Conservation (phyloP, 2,113 vertebrate species). For the Atractosteus spatula region DNA sequence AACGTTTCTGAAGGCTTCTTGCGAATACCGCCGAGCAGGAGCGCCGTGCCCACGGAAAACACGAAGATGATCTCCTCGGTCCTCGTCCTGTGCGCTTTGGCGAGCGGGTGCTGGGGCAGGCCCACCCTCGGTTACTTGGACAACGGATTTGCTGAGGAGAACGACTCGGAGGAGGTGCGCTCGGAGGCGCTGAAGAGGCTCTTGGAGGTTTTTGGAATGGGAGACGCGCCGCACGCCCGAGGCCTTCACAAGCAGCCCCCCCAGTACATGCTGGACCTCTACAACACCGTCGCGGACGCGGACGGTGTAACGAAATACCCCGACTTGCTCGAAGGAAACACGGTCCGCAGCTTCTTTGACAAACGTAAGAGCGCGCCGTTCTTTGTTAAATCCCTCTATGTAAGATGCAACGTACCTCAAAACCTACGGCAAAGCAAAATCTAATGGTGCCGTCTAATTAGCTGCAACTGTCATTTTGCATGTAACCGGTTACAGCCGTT, state of each 20-base stretch:
- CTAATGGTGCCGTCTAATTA: no score
- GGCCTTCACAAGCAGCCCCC: slow-evolving; percentile 70
- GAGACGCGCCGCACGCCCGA: slow-evolving; percentile 66
- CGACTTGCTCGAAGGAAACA: slow-evolving; percentile 78
- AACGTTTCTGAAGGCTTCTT: slow-evolving; percentile 6
- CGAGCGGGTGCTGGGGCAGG: slow-evolving; percentile 41
- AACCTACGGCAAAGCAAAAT: no score
- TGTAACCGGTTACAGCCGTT: no score
- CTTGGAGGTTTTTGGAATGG: slow-evolving; percentile 85
- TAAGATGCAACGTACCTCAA: no score
- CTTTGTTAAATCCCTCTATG: no score
- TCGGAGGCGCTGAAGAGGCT: slow-evolving; percentile 77
- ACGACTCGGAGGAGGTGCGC: slow-evolving; percentile 46
- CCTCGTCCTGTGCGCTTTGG: slow-evolving; percentile 24
- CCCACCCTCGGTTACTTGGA: slow-evolving; percentile 39
- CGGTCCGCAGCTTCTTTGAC: slow-evolving; percentile 85
- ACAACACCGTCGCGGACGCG: slow-evolving; percentile 78
- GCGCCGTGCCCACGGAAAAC: no score
- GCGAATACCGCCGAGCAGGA: slow-evolving; percentile 1
- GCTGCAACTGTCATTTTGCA: no score
- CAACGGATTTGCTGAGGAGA: slow-evolving; percentile 29
- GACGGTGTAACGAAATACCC: slow-evolving; percentile 85
- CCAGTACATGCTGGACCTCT: slow-evolving; percentile 90
- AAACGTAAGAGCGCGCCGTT: slow-evolving; percentile 67
- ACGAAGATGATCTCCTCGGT: slow-evolving; percentile 44